These are phyloP conservation scores for Coenonympha arcania DNA, from an alignment of 2,888 invertebrate genomes.

Conservation along the genomic window DNA sequence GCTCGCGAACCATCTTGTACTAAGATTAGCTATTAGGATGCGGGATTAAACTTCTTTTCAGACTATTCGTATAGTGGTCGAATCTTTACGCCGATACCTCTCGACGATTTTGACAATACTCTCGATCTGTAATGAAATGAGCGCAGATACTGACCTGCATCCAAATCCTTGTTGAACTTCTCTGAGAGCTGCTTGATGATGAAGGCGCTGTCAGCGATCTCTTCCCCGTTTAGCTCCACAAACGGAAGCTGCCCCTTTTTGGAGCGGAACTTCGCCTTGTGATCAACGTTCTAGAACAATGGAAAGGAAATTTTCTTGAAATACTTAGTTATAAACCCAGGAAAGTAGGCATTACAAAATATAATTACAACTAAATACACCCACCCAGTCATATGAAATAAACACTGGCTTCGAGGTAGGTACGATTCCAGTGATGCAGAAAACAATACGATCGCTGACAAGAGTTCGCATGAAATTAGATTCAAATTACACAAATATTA, in stretches of 20 bases:
- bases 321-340: background rate
- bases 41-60: too few relatives aligned
- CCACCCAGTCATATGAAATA: too few relatives aligned
- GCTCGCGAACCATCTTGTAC: too few relatives aligned
- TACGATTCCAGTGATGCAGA: too few relatives aligned
- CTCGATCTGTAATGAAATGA: too few relatives aligned
- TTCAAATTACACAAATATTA: background rate
- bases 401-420: too few relatives aligned
- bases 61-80: too few relatives aligned
- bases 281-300: conserved; percentile 89
- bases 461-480: background rate
- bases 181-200: conserved; percentile 90
- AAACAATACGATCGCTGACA: background rate
- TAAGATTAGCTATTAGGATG: too few relatives aligned
- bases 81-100: too few relatives aligned
- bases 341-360: too few relatives aligned
- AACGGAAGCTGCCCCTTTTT: conserved; percentile 96
- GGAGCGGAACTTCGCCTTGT: conserved; percentile 93
- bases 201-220: conserved; percentile 92
- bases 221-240: conserved; percentile 94
- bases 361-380: too few relatives aligned
- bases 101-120: too few relatives aligned
- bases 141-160: conserved; percentile 76
- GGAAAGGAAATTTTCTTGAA: conserved; percentile 1
- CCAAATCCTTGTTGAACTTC: conserved; percentile 87